These are phyloP conservation scores for Alcedo quadribrachys DNA, from an alignment of 2,797 vertebrate genomes.

Conservation along the genomic window DNA sequence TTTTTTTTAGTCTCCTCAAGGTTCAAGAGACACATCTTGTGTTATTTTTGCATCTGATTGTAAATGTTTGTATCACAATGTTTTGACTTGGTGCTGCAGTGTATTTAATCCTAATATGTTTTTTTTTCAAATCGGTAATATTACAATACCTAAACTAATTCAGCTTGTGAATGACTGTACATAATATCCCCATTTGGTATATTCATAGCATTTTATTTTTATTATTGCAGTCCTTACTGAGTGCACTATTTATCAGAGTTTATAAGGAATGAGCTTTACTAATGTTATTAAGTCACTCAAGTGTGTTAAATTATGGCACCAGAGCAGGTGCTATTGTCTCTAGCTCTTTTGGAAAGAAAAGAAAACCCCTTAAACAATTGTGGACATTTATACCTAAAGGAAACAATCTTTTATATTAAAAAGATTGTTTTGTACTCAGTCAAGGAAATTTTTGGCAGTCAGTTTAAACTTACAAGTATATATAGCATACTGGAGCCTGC, in stretches of 20 bases:
- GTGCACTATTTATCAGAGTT: constrained; percentile 23
- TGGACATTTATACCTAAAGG: constrained; percentile 45
- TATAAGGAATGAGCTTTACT: constrained; percentile 32
- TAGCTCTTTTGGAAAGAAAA: constrained; percentile 18
- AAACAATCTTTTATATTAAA: constrained; percentile 49
- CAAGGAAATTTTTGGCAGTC: constrained; percentile 68
- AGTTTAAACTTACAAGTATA: constrained; percentile 58
- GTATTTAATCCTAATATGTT: not conserved
- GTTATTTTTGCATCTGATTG: not conserved
- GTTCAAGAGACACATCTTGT: not conserved
- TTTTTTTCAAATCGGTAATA: not conserved
- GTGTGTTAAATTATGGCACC: constrained; percentile 60
- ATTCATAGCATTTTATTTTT: constrained; percentile 16
- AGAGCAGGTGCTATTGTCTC: constrained; percentile 62
- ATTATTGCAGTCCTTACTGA: not conserved
- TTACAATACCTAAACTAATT: not conserved
- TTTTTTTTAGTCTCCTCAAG: not conserved
- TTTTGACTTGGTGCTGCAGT: constrained; percentile 3
- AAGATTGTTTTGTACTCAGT: constrained; percentile 52
- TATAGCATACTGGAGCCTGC: constrained; percentile 71
- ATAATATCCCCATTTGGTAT: not conserved
- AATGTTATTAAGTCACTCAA: constrained; percentile 41
- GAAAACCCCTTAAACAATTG: not conserved
- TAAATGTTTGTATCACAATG: not conserved
- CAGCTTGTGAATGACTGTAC: not conserved